A percentile compares a stretch with the other conserved stretches of the same genome.
phyloP scores from a whole-genome alignment of 1,140 invertebrate genomes.

The Heliconius hewitsoni region DNA sequence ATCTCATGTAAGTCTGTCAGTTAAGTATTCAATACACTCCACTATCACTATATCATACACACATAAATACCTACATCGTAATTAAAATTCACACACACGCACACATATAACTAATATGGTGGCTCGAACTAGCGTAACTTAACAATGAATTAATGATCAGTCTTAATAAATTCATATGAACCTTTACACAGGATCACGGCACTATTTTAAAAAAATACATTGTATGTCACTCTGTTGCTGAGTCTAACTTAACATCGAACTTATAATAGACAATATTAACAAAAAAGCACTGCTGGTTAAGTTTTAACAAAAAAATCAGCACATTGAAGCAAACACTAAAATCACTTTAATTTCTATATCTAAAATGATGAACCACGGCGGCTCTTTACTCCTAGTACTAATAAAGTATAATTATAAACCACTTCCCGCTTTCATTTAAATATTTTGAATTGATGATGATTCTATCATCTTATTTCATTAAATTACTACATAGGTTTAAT shows the following conservation, averaged over 20 bases:
- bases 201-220: slow-evolving; percentile 60
- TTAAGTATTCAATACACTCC: slow-evolving; percentile 42
- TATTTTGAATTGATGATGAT: slow-evolving; percentile 51
- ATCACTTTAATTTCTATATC: slow-evolving; percentile 57
- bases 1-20: slow-evolving; percentile 58
- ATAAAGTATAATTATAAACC: slow-evolving; percentile 40
- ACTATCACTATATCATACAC: slow-evolving; percentile 51
- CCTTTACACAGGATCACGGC: slow-evolving; percentile 52
- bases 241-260: slow-evolving; percentile 66
- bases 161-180: slow-evolving; percentile 73
- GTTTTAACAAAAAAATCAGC: slow-evolving; percentile 67
- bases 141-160: slow-evolving; percentile 80
- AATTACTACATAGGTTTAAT: slow-evolving; percentile 2
- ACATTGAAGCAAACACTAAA: slow-evolving; percentile 67
- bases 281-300: slow-evolving; percentile 74
- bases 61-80: slow-evolving; percentile 66
- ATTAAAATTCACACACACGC: slow-evolving; percentile 57
- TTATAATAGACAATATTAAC: slow-evolving; percentile 62
- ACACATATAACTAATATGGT: slow-evolving; percentile 65
- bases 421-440: slow-evolving; percentile 38
- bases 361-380: slow-evolving; percentile 48
- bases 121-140: slow-evolving; percentile 77
- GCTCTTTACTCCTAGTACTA: slow-evolving; percentile 49
- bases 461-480: slow-evolving; percentile 52
- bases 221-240: slow-evolving; percentile 71